Conservation (phyloP, 2,113 vertebrate species). For the Leptocoma aspasia region DNA sequence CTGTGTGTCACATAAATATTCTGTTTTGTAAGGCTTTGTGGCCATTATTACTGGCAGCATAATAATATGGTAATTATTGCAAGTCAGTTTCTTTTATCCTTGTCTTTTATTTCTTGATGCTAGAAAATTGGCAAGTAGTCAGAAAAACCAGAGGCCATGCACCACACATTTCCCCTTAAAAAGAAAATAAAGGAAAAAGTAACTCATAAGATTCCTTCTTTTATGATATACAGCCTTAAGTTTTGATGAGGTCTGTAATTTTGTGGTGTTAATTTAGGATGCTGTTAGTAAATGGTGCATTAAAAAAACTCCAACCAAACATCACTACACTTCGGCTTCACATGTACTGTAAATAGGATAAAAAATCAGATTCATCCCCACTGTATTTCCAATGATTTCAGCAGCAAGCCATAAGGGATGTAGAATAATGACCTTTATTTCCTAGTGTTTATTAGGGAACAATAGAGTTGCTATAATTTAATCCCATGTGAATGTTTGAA, state of each 20-base stretch:
- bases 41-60: slow-evolving; percentile 14
- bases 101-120: not conserved
- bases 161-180: not conserved
- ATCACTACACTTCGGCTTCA: not conserved
- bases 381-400: not conserved
- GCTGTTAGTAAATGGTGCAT: not conserved
- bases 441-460: not conserved
- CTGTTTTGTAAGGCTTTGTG: slow-evolving; percentile 1
- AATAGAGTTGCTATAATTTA: not conserved
- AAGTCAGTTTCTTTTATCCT: not conserved
- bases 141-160: not conserved
- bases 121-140: not conserved
- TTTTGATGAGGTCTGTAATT: not conserved
- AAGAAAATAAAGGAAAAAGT: not conserved
- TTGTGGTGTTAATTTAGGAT: not conserved
- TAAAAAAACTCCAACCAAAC: not conserved
- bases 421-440: not conserved
- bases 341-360: not conserved
- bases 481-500: not conserved
- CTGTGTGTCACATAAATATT: not conserved
- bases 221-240: not conserved
- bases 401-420: not conserved
- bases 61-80: slow-evolving; percentile 6
- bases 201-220: not conserved
- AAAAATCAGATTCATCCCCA: not conserved